A percentile compares a stretch with the other conserved stretches of the same genome.
Conservation (phyloP, 2,888 invertebrate genomes). For the Leistus spinibarbis region DNA sequence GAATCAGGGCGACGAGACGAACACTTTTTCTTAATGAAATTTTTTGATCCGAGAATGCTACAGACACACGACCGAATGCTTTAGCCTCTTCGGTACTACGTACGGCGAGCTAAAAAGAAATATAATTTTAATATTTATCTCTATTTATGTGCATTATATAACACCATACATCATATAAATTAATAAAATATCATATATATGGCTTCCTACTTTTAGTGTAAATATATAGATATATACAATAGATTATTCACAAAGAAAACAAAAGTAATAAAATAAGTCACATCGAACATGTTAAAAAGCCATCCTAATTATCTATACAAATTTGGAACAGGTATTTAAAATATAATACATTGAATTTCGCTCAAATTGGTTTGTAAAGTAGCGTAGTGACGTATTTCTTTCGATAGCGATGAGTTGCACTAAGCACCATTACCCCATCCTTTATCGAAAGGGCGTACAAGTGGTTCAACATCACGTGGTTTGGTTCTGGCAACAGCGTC, state of each 20-base stretch:
- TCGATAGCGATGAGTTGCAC: slow-evolving; percentile 96
- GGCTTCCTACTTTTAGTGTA: neutral
- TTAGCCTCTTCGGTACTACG: no score
- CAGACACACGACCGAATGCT: no score
- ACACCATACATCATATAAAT: neutral
- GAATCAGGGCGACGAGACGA: no score
- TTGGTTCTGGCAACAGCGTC: slow-evolving; percentile 97
- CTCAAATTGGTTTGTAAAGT: slow-evolving; percentile 95
- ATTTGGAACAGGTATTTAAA: neutral
- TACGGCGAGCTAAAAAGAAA: no score
- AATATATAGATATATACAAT: neutral
- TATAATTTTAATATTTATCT: neutral
- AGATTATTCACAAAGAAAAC: neutral
- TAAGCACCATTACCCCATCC: slow-evolving; percentile 99
- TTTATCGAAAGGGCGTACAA: slow-evolving; percentile 99
- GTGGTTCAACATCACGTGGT: slow-evolving; percentile 99
- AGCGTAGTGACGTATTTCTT: slow-evolving; percentile 99
- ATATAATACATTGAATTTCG: neutral
- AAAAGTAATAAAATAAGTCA: neutral
- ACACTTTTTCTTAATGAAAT: no score
- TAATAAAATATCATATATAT: neutral
- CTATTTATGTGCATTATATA: neutral
- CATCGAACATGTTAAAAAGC: neutral
- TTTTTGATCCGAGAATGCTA: no score
- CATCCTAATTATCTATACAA: neutral